Conservation (phyloP, 2,797 vertebrate species). For the Neostethus bicornis region DNA sequence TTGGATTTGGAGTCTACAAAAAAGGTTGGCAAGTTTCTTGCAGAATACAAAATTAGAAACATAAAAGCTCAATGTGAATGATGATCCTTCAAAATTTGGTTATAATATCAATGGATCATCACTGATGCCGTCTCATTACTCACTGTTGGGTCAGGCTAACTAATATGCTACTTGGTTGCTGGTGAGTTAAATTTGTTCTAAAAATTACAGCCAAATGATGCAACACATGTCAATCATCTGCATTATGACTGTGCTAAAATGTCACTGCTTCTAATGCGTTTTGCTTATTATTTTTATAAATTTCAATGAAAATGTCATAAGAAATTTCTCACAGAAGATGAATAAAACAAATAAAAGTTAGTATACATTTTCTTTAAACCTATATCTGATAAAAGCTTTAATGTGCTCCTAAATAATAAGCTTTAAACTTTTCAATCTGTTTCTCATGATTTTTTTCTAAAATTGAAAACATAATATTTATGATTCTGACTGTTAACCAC, state of each 20-base stretch:
- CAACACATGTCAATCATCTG: constrained; percentile 5
- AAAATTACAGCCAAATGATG: background rate
- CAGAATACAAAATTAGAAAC: constrained; percentile 1
- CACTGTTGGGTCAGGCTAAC: background rate
- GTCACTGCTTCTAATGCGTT: background rate
- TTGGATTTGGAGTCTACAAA: no score
- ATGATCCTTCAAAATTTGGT: background rate
- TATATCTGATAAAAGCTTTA: no score
- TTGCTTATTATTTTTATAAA: background rate
- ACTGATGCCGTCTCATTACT: constrained; percentile 2
- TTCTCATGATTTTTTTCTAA: background rate
- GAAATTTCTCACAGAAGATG: background rate
- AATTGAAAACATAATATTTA: no score
- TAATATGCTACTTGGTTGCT: background rate
- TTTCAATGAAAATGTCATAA: background rate
- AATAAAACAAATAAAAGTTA: background rate
- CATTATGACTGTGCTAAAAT: background rate
- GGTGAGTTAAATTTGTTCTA: background rate
- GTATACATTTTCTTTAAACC: no score
- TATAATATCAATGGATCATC: background rate
- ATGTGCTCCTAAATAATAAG: background rate
- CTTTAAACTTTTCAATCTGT: background rate
- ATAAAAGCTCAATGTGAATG: background rate
- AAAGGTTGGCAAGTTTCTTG: no score
- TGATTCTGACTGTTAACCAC: constrained; percentile 1